Conservation (phyloP, 2,113 vertebrate genomes). For the Hyperoodon ampullatus region DNA sequence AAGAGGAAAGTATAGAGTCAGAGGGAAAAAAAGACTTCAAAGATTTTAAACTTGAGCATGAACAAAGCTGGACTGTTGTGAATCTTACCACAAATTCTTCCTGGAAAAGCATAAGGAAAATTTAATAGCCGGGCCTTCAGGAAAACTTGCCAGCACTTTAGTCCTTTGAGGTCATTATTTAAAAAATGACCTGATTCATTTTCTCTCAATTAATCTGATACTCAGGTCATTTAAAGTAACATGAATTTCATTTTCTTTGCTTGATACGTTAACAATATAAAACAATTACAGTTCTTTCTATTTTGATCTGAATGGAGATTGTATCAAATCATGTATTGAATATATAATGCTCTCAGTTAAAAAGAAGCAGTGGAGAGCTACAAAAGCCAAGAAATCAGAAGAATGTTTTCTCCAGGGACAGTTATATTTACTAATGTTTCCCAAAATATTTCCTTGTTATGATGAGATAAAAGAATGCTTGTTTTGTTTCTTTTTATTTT, state of each 20-base stretch:
- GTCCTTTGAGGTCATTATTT: constrained; percentile 67
- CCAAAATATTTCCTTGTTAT: background rate
- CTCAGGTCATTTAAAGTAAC: constrained; percentile 37
- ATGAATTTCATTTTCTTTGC: constrained; percentile 50
- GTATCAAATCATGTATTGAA: background rate
- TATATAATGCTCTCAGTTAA: background rate
- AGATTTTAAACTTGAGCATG: background rate
- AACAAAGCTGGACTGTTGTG: background rate
- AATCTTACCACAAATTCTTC: constrained; percentile 33
- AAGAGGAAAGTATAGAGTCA: constrained; percentile 12
- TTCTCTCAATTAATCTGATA: constrained; percentile 73
- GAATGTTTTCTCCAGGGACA: background rate
- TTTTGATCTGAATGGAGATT: constrained; percentile 48
- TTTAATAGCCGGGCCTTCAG: background rate
- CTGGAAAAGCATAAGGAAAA: constrained; percentile 40
- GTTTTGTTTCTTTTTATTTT: background rate
- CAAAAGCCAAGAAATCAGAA: background rate
- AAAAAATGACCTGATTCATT: constrained; percentile 66
- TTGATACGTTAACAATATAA: constrained; percentile 53
- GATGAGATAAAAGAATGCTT: background rate
- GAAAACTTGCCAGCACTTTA: constrained; percentile 61
- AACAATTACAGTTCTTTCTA: background rate
- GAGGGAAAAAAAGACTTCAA: background rate
- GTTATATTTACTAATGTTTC: background rate
- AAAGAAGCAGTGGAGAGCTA: background rate